Evolutionary conservation across 2,113 vertebrate genomes (phyloP).

Genomic region (Tetrax tetrax): DNA sequence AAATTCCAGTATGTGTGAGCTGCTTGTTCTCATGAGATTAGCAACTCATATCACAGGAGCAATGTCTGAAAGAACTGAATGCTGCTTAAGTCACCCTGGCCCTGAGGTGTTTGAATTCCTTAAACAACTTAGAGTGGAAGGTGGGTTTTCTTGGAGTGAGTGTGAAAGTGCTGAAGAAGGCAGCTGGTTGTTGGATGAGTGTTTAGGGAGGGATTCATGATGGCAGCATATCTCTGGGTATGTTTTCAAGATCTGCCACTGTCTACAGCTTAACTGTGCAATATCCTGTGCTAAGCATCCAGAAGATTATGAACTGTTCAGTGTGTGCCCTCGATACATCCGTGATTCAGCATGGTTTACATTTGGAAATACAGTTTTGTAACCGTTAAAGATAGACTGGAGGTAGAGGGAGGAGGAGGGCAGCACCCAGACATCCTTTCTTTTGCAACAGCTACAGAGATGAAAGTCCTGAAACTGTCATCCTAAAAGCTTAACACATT

Average conservation of each 20-base stretch:
- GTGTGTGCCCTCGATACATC: neutral
- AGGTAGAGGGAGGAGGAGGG: neutral
- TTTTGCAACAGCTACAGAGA: neutral
- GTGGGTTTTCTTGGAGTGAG: neutral
- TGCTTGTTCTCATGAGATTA: neutral
- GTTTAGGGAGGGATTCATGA: neutral
- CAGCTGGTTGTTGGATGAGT: neutral
- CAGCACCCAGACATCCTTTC: neutral
- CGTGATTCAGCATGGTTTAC: neutral
- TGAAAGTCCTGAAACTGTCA: neutral
- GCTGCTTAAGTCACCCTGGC: neutral
- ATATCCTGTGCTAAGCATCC: neutral
- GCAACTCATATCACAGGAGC: too few species aligned
- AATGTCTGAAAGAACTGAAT: neutral
- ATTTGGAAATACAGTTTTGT: neutral
- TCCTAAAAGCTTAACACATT: neutral
- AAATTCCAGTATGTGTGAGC: neutral
- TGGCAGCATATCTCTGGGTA: neutral
- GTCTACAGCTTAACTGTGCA: neutral
- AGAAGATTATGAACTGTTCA: constrained; percentile 6
- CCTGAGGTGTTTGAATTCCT: neutral
- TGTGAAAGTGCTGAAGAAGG: neutral
- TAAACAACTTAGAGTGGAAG: neutral
- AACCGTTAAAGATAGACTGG: neutral
- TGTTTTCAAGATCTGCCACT: neutral